Base-by-base conservation (phyloP, 2,113 vertebrate genomes). In the Struthidea cinerea region DNA sequence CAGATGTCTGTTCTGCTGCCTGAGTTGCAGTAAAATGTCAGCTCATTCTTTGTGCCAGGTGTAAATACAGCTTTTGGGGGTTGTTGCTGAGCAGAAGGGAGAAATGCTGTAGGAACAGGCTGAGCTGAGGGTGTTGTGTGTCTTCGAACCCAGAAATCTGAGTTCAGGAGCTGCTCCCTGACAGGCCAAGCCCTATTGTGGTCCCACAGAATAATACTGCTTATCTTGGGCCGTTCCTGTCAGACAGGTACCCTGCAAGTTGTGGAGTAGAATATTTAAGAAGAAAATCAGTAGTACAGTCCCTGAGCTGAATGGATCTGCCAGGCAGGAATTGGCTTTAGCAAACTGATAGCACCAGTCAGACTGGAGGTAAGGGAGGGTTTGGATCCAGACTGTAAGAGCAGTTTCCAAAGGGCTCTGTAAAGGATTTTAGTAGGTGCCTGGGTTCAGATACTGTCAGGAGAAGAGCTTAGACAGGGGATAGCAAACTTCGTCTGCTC, bases 1-100 rank as follows among this genome's bases (percentile, higher is more conserved):
- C 18, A 5, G 35, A 0, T 23, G 14, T n/a, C 33, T n/a, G 35
- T 3, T 8, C 24, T 70, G 0, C 37, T 42, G 70, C 42, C 76
- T 61, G 70, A 32, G 28, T 20, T 74, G 42, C 61, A 52, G n/a
- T 18, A 24, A 65, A 49, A 47, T 20, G 37, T 26, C 46, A 33
- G 10, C 23, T 65, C 17, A 1, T 59, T 33, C 70, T 56, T 68
- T 46, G 28, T 41, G 37, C 14, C 52, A n/a, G 30, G 16, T 78
- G 10, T 6, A 63, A 55, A 21, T 39, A 23, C 0, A 39, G 20
- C n/a, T 79, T 69, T 60, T 16, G 65, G 61, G 50, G 63, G 6
- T 24, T 12, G 20, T 32, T 56, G 7, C 28, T 37, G 46, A 46
- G n/a, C 61, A 70, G 37, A 50, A 78, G 20, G 6, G 35, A 8